Evolutionary conservation across 2,797 vertebrate genomes (phyloP).

Genomic region (Propithecus deckenii): DNA sequence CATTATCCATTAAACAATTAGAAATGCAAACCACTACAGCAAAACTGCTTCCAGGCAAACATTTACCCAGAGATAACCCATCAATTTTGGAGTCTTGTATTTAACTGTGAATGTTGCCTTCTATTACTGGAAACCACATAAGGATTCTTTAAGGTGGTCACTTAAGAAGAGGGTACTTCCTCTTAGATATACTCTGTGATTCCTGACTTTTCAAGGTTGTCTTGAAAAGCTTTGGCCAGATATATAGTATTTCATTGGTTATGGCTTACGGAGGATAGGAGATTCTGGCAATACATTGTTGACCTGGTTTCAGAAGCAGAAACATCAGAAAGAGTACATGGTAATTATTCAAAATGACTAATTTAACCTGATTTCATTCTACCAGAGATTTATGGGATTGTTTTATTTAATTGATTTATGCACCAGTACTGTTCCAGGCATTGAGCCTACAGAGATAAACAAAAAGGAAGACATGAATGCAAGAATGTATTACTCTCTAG

Average conservation of each 20-base stretch:
- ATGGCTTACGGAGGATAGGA: background rate
- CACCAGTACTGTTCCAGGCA: background rate
- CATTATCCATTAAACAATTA: conserved; percentile 63
- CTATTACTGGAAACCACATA: conserved; percentile 71
- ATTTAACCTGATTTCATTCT: background rate
- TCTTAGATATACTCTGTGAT: conserved; percentile 52
- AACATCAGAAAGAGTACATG: background rate
- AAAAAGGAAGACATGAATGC: background rate
- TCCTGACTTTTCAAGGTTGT: background rate
- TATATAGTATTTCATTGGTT: background rate
- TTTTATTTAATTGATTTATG: background rate
- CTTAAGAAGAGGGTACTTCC: conserved; percentile 73
- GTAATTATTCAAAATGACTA: background rate
- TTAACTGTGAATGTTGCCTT: conserved; percentile 59
- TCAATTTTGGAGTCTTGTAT: conserved; percentile 49
- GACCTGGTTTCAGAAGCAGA: background rate
- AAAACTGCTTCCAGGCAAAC: conserved; percentile 51
- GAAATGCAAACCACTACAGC: conserved; percentile 30
- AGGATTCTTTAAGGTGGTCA: conserved; percentile 77
- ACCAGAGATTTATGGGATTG: background rate
- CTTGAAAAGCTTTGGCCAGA: background rate
- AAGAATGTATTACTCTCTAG: background rate
- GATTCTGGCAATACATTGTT: background rate
- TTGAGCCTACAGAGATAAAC: background rate
- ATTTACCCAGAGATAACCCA: background rate